Evolutionary conservation across 2,797 vertebrate genomes (phyloP).

Genomic region (Onychomys arenicola): DNA sequence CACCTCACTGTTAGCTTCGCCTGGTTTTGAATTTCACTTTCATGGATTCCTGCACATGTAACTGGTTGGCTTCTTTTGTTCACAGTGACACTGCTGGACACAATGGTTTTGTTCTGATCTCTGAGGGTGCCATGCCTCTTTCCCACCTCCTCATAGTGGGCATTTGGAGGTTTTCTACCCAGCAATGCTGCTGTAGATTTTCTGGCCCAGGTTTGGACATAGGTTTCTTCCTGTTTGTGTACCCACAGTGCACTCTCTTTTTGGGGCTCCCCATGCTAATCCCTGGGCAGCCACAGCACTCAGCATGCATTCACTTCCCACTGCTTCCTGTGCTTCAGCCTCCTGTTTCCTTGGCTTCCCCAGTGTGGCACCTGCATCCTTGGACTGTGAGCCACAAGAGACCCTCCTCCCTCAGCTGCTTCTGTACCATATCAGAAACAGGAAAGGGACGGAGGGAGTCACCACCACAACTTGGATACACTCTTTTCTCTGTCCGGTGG

Average conservation of each 20-base stretch:
- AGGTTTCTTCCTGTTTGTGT: background rate
- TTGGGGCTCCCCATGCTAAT: too few relatives aligned
- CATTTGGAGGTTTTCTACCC: background rate
- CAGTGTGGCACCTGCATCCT: background rate
- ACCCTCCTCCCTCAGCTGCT: background rate
- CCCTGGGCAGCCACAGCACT: background rate
- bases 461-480: too few relatives aligned
- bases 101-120: background rate
- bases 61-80: background rate
- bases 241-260: background rate
- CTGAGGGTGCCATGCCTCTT: background rate
- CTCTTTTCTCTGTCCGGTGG: background rate
- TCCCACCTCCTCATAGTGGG: background rate
- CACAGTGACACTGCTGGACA: background rate
- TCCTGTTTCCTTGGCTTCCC: background rate
- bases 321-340: background rate
- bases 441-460: background rate
- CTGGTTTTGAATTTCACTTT: background rate
- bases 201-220: background rate
- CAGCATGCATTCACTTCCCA: background rate
- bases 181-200: fast-evolving
- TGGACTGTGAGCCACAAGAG: background rate
- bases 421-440: background rate
- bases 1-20: background rate
- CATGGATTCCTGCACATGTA: background rate